A percentile compares a stretch with the other conserved stretches of the same genome.
Evolutionary conservation across 37 sponge, comb jelly and placozoan genomes (phyloP).

Genomic region (Ephydatia muelleri): DNA sequence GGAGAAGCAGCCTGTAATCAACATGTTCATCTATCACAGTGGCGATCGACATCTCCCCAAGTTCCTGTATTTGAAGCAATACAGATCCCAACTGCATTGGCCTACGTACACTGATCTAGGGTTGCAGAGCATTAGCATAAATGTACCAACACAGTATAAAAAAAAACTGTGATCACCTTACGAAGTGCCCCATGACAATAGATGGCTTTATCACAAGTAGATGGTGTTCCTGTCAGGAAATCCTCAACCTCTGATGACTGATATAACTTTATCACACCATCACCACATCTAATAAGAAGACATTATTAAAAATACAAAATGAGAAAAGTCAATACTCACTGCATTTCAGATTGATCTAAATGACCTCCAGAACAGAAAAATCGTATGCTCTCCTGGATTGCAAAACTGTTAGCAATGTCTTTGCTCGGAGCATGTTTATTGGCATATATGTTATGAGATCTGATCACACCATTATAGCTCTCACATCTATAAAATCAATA

Average conservation of each 20-base stretch:
- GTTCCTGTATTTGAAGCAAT: too few relatives aligned
- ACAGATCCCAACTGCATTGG: too few relatives aligned
- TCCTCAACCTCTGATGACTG: background rate
- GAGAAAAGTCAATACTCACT: background rate
- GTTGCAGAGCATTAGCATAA: too few relatives aligned
- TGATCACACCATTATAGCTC: constrained; percentile 31
- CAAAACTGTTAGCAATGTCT: constrained; percentile 37
- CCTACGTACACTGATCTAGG: too few relatives aligned
- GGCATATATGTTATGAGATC: constrained; percentile 32
- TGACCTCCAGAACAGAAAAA: constrained; percentile 18
- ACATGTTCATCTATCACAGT: too few relatives aligned
- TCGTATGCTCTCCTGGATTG: constrained; percentile 6
- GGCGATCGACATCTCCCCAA: too few relatives aligned
- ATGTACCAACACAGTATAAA: too few relatives aligned
- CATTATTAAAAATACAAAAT: background rate
- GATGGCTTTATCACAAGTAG: too few relatives aligned
- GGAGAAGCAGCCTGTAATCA: too few relatives aligned
- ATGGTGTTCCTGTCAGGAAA: constrained; percentile 26
- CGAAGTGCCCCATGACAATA: too few relatives aligned
- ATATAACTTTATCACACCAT: constrained; percentile 11
- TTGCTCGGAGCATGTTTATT: constrained; percentile 49
- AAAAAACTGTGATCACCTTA: too few relatives aligned
- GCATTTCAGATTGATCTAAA: background rate
- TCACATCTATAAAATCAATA: constrained; percentile 42
- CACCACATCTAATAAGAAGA: background rate